Percentiles rank a stretch among this genome's conserved stretches.
These are phyloP conservation scores for Leptonema lineaticorne DNA, from an alignment of 1,140 invertebrate species.

Conservation along the genomic window DNA sequence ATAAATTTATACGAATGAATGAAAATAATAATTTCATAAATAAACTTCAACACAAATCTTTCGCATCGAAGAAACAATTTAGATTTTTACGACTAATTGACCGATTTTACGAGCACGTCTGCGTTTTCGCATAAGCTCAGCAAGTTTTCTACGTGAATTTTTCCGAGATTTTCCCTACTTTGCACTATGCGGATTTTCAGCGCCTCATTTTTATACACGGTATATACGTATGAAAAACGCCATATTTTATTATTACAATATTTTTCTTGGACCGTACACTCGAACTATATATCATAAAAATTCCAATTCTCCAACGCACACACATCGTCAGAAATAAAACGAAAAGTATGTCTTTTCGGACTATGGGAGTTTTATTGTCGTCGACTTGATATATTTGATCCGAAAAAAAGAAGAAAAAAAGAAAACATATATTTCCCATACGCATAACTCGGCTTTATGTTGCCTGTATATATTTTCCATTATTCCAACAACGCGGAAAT, in stretches of 20 bases:
- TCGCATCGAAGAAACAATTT: too few relatives aligned
- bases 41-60: too few relatives aligned
- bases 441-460: too few relatives aligned
- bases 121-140: not conserved
- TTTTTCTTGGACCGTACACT: not conserved
- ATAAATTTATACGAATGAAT: too few relatives aligned
- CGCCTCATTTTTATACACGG: not conserved
- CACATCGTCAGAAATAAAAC: constrained; percentile 10
- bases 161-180: not conserved
- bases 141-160: too few relatives aligned
- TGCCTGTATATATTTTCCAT: too few relatives aligned
- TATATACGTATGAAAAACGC: not conserved
- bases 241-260: not conserved
- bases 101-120: too few relatives aligned
- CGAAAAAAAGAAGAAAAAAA: constrained; percentile 1
- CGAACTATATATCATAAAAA: constrained; percentile 14
- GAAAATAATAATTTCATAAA: too few relatives aligned
- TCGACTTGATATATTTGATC: constrained; percentile 1
- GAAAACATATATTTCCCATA: not conserved
- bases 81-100: too few relatives aligned
- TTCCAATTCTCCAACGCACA: constrained; percentile 2
- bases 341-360: constrained; percentile 5
- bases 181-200: not conserved
- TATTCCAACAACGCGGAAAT: too few relatives aligned
- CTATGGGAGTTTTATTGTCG: constrained; percentile 11